phyloP scores from a whole-genome alignment of 2,113 vertebrate species.

The Scomber scombrus region DNA sequence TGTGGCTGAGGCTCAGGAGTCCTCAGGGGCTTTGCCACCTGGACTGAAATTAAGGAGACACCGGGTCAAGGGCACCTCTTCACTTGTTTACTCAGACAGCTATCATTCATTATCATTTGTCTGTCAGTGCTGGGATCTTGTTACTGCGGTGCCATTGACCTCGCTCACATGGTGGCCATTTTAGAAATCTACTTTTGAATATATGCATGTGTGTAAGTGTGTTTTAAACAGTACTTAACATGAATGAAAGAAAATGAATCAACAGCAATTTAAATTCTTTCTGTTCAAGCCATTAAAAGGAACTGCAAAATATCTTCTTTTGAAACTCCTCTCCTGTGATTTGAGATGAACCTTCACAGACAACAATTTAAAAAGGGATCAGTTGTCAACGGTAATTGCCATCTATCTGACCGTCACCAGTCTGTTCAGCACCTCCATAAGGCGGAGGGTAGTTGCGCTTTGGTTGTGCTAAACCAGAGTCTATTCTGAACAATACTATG shows the following conservation, averaged over 20 bases:
- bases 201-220: not conserved
- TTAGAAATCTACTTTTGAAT: constrained; percentile 33
- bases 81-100: constrained; percentile 82
- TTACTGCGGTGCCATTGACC: constrained; percentile 74
- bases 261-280: not conserved
- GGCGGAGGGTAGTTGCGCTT: too few species aligned
- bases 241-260: not conserved
- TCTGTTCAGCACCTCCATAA: too few species aligned
- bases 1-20: constrained; percentile 74
- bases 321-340: not conserved
- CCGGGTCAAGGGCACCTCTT: constrained; percentile 83
- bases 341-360: not conserved
- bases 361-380: too few species aligned
- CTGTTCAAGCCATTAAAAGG: not conserved
- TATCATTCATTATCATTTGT: constrained; percentile 87
- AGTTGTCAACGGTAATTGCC: too few species aligned
- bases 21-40: constrained; percentile 45
- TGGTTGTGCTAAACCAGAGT: too few species aligned
- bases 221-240: not conserved
- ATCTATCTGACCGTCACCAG: too few species aligned
- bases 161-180: constrained; percentile 41
- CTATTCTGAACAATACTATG: too few species aligned
- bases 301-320: not conserved
- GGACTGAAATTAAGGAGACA: constrained; percentile 76
- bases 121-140: constrained; percentile 79